These are phyloP conservation scores for Atherinosoma microstoma DNA, from an alignment of 2,797 vertebrate species.

Conservation along the genomic window DNA sequence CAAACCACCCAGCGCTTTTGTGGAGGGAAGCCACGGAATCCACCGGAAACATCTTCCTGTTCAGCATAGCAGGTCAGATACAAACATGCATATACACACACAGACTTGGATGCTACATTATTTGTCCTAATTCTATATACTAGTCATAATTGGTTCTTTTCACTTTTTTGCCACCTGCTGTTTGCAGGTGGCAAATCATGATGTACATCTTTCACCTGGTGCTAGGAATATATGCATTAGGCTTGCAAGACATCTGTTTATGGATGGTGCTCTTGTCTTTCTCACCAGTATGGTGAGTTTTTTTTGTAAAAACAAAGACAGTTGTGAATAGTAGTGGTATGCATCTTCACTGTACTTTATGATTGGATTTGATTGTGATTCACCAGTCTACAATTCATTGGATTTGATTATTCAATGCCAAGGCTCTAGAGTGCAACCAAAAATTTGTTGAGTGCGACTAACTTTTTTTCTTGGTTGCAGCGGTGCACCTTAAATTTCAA, in stretches of 20 bases:
- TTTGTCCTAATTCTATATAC: neutral
- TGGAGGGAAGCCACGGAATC: constrained; percentile 96
- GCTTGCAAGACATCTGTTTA: neutral
- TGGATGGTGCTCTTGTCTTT: no score
- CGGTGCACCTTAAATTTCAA: no score
- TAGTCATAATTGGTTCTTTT: neutral
- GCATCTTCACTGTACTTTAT: no score
- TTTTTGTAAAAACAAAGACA: no score
- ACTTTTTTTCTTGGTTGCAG: no score
- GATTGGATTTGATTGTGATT: no score
- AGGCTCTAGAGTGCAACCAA: no score
- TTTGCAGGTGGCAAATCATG: neutral
- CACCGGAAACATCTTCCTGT: constrained; percentile 97
- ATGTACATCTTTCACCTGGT: neutral
- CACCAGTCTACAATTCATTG: no score
- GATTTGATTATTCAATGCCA: no score
- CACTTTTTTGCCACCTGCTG: neutral
- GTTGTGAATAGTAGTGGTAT: no score
- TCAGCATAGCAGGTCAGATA: constrained; percentile 92
- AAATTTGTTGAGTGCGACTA: no score
- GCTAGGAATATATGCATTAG: neutral
- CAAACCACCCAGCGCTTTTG: constrained; percentile 97
- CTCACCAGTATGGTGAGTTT: no score
- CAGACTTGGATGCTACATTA: neutral
- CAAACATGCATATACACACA: neutral